Conservation (phyloP, 2,113 vertebrate genomes). For the Chlamydotis undulata region DNA sequence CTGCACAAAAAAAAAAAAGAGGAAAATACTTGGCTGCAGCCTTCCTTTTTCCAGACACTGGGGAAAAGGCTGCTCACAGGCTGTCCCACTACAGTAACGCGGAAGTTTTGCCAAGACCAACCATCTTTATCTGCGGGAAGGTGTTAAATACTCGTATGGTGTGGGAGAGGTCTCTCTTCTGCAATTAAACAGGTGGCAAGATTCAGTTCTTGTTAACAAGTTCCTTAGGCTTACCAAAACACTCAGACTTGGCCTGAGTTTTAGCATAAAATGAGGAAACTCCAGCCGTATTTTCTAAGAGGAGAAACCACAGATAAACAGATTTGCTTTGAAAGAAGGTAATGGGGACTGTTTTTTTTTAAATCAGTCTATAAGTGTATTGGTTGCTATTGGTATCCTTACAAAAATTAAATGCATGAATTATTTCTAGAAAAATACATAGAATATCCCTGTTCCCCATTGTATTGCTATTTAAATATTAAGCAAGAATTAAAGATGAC, state of each 20-base stretch:
- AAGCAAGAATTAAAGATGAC: neutral
- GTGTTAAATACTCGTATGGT: neutral
- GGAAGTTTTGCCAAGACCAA: neutral
- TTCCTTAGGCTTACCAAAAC: neutral
- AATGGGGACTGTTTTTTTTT: neutral
- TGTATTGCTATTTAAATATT: neutral
- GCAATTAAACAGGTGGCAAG: neutral
- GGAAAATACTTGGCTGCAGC: neutral
- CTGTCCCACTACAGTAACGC: neutral
- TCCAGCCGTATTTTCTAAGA: neutral
- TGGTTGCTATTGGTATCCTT: neutral
- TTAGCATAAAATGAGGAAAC: neutral
- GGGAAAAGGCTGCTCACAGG: neutral
- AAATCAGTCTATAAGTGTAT: neutral
- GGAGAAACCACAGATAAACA: neutral
- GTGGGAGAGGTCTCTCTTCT: neutral
- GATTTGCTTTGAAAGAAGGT: neutral
- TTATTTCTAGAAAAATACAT: neutral
- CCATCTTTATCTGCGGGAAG: neutral
- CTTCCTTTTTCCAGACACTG: neutral
- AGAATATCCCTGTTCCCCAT: neutral
- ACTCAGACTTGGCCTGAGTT: neutral
- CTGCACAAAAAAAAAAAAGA: neutral
- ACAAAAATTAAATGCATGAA: neutral
- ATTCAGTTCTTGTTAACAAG: neutral